Evolutionary conservation across 2,888 invertebrate genomes (phyloP).

Genomic region (Diploptera punctata): DNA sequence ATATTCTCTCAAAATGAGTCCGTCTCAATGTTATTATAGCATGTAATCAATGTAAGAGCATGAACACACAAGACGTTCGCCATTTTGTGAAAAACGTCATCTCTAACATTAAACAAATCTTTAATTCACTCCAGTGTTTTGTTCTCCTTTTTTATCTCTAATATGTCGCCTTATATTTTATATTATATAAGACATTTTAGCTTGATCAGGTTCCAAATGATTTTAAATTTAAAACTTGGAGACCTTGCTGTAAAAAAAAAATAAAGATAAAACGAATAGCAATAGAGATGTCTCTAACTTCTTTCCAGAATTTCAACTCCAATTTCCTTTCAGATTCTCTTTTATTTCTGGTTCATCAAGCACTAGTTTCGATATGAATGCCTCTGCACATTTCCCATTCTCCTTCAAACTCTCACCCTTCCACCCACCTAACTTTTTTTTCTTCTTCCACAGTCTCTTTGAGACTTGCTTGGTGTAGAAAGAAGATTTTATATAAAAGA

Average conservation of each 20-base stretch:
- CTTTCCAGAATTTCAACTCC: conserved; percentile 41
- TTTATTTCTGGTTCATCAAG: conserved; percentile 42
- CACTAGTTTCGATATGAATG: conserved; percentile 39
- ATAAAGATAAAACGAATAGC: background rate
- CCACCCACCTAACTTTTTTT: no score
- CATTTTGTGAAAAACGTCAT: no score
- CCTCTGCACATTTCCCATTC: conserved; percentile 21
- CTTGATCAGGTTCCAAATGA: conserved; percentile 29
- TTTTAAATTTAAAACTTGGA: conserved; percentile 19
- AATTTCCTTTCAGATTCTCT: conserved; percentile 42
- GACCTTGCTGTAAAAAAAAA: conserved; percentile 1
- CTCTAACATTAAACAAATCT: no score
- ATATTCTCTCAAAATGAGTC: no score
- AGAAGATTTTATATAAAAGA: conserved; percentile 30
- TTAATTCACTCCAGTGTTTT: no score
- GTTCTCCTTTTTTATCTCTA: no score
- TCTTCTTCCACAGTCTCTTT: background rate
- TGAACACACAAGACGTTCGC: no score
- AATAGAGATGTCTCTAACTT: conserved; percentile 25
- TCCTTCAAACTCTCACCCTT: background rate
- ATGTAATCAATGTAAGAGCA: no score
- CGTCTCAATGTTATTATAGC: no score
- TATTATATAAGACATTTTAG: conserved; percentile 12
- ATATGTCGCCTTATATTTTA: background rate
- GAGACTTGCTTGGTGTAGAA: conserved; percentile 27